Evolutionary conservation across 2,113 vertebrate species (phyloP), one percentile per base, ranked within the genome.

Genomic region (Paedocypris sp.): DNA sequence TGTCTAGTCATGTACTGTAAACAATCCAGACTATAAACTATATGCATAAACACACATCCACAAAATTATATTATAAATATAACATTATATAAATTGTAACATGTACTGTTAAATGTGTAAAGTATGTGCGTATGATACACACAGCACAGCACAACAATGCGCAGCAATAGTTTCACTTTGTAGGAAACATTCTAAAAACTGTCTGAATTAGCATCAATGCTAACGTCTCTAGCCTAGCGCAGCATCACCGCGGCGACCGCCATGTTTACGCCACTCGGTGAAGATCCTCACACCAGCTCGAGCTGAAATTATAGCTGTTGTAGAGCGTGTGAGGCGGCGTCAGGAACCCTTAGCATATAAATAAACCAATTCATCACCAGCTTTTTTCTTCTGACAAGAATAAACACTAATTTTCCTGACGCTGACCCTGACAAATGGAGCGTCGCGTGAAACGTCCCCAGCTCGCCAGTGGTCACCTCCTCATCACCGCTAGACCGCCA

Each of bases 331-430:
- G 42, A 67, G 58, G 29, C 51, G 49, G 22, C n/a, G 61, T 47
- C 42, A 57, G 39, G 63, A 72, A 75, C 73, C 48, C 88, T 96
- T 97, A 93, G 89, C 91, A 94, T 97, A 95, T 93, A 94, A 90
- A 96, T 96, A 91, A 94, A 90, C 90, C 90, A 90, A 94, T 98
- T 94, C 89, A 94, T 98, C 93, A 94, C 80, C 48, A 41, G 84
- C 79, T 81, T 88, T 81, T 77, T 82, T 57, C n/a, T 61, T 62
- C 43, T 51, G 91, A 89, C 84, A 81, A 90, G 90, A 90, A 91
- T 90, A 92, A 92, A 91, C 89, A 85, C 86, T 87, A 85, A 86
- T 87, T 90, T 90, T 90, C 87, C 83, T 81, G 81, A 86, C 83
- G 79, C 56, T 86, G 90, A 91, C 90, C 92, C 90, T 92, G 93